Evolutionary conservation across 2,113 vertebrate species (phyloP).

Genomic region (Tursiops truncatus): DNA sequence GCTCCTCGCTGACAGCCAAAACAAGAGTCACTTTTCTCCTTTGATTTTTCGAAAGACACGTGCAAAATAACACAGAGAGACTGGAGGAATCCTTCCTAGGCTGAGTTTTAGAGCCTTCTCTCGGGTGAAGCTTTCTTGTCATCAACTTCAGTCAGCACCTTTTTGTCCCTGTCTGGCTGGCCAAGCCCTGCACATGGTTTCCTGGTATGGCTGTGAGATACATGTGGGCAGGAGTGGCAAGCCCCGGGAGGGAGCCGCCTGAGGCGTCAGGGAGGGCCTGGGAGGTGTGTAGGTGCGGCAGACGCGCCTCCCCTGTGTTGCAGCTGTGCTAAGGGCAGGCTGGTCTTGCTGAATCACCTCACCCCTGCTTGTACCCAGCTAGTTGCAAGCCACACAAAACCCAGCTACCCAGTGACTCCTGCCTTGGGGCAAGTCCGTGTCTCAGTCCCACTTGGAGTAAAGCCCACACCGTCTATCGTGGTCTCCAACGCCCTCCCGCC

Average conservation of each 20-base stretch:
- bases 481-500: no score
- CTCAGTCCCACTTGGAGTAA: background rate
- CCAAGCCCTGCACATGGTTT: accelerated
- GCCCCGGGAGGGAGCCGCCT: background rate
- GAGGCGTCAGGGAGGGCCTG: accelerated
- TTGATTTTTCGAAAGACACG: background rate
- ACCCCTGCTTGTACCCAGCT: background rate
- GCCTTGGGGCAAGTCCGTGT: background rate
- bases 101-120: background rate
- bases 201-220: background rate
- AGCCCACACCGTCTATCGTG: background rate
- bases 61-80: background rate
- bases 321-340: background rate
- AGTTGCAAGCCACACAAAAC: accelerated
- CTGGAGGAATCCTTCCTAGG: background rate
- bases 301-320: accelerated
- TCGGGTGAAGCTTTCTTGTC: background rate
- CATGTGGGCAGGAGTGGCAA: accelerated
- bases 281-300: background rate
- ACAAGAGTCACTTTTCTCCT: background rate
- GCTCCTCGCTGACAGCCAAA: background rate
- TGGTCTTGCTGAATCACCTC: background rate
- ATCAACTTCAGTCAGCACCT: accelerated
- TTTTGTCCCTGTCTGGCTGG: background rate
- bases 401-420: background rate